Base-by-base conservation (phyloP, 2,113 vertebrate species). In the Vireo altiloquus region DNA sequence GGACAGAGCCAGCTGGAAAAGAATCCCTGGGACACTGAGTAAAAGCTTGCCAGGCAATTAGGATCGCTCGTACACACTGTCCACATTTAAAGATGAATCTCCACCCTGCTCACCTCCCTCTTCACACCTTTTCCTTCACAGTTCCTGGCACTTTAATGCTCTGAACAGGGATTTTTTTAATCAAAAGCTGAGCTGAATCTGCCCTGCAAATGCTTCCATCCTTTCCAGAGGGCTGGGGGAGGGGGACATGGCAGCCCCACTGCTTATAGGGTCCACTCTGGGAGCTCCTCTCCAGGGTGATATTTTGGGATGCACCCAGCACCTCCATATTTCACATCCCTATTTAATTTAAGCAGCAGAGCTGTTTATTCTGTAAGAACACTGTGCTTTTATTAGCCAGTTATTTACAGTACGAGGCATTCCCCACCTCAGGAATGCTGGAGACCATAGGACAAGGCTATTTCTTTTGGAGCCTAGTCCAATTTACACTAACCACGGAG, bases 201-300 rank as follows among this genome's bases (percentile, higher is more conserved):
- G 21, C 33, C 18, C 56, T 59, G 31, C 0, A 6, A 72, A 37
- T 0, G 0, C 35, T 52, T 30, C 12, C 47, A 30, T 44, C 54
- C 28, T 74, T 57, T 44, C n/a, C 52, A 59, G 60, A 35, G 39
- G 28, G 13, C 57, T 56, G 40, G 18, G 16, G 15, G 31, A 20
- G 6, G 16, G 13, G 4, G 6, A 44, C 10, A 3, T 0, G 0
- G 50, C 24, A 71, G 47, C 5, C 31, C 22, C 60, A 1, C 19
- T 11, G 21, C 49, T 82, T n/a, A 11, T 33, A 65, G 22, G 33
- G 19, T 52, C 22, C 39, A 20, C 23, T 49, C 46, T 8, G 2
- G 54, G 46, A 71, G 21, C 15, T 71, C 4, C 46, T 47, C 40
- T 60, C 37, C 6, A 3, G 10, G 4, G 25, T 8, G 7, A 25